Conservation (phyloP, 37 sponge, comb jelly and placozoan species). For the Cliona cf. orientalis region DNA sequence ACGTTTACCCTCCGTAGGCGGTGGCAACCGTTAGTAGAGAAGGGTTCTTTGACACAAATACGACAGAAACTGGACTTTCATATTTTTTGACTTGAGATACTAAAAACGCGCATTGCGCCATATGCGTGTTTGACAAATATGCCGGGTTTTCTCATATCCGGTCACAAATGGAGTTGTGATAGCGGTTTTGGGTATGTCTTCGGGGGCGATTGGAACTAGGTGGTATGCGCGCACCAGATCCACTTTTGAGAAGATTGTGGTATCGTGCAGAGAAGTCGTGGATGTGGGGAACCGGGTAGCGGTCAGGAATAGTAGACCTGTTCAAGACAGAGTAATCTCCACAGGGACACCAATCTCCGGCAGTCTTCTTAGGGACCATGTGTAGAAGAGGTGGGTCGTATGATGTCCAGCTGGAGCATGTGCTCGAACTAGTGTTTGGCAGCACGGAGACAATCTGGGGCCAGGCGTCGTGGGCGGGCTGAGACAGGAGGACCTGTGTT, state of each 20-base stretch:
- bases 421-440: slow-evolving; percentile 72
- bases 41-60: too few species aligned
- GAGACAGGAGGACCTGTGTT: slow-evolving; percentile 73
- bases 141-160: too few species aligned
- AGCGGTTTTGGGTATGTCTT: slow-evolving; percentile 52
- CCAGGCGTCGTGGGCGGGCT: slow-evolving; percentile 65
- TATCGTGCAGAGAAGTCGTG: slow-evolving; percentile 54
- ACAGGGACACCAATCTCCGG: slow-evolving; percentile 69
- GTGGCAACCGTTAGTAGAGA: too few species aligned
- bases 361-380: slow-evolving; percentile 65
- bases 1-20: too few species aligned
- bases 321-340: slow-evolving; percentile 80
- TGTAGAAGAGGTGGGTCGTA: slow-evolving; percentile 61
- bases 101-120: too few species aligned
- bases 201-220: slow-evolving; percentile 42
- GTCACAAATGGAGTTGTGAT: too few species aligned
- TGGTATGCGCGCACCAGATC: slow-evolving; percentile 51
- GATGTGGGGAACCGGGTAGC: slow-evolving; percentile 67
- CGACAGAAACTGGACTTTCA: too few species aligned
- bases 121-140: too few species aligned
- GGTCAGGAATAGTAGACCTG: slow-evolving; percentile 38
- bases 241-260: too few species aligned
- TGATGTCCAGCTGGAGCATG: slow-evolving; percentile 65
- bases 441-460: slow-evolving; percentile 57
- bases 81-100: too few species aligned